Evolutionary conservation across 2,888 invertebrate genomes (phyloP).

Genomic region (Anaspis maculata): DNA sequence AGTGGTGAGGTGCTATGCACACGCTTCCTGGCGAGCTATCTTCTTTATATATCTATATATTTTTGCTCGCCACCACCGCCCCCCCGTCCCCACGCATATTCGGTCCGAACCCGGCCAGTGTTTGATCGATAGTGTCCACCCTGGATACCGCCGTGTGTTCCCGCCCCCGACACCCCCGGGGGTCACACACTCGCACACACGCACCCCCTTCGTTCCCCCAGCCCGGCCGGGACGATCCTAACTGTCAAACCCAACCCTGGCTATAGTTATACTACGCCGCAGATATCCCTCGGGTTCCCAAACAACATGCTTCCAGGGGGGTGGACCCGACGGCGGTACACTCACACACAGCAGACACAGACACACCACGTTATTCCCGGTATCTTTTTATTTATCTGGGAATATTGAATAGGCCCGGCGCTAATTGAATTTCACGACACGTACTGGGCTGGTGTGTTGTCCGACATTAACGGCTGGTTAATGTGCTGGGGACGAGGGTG

Average conservation of each 20-base stretch:
- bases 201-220: no score
- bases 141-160: conserved; percentile 30
- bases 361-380: no score
- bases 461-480: conserved; percentile 14
- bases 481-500: no score
- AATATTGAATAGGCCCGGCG: conserved; percentile 14
- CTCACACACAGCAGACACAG: no score
- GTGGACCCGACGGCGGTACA: conserved; percentile 1
- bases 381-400: conserved; percentile 16
- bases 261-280: conserved; percentile 24
- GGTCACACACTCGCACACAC: conserved; percentile 14
- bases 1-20: no score
- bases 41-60: no score
- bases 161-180: conserved; percentile 21
- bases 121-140: conserved; percentile 42
- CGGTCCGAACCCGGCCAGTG: conserved; percentile 33
- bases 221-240: conserved; percentile 21
- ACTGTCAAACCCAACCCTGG: conserved; percentile 25
- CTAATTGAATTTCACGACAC: conserved; percentile 17
- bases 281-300: conserved; percentile 16
- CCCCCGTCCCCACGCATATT: conserved; percentile 26
- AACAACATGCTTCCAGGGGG: conserved; percentile 7
- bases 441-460: conserved; percentile 7
- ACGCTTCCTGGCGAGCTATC: no score
- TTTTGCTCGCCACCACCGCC: no score